These are phyloP conservation scores for Amphimallon solstitiale DNA, from an alignment of 2,888 invertebrate genomes.

Conservation along the genomic window DNA sequence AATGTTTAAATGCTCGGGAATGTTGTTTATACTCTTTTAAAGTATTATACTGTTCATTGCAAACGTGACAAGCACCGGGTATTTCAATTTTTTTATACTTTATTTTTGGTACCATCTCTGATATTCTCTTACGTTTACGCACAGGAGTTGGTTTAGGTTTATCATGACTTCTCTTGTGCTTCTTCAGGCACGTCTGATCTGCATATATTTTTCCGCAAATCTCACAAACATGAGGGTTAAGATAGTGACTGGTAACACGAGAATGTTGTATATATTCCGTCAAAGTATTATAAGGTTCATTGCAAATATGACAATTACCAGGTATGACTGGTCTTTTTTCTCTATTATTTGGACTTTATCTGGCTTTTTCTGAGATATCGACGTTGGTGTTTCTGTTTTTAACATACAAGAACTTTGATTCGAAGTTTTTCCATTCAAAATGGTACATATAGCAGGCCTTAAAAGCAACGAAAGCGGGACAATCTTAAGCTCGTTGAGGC, in stretches of 20 bases:
- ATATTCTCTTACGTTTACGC: neutral
- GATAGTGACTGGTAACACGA: slow-evolving; percentile 28
- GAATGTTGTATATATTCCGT: slow-evolving; percentile 28
- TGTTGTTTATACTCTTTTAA: slow-evolving; percentile 31
- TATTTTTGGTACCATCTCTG: neutral
- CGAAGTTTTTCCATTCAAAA: neutral
- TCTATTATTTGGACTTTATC: neutral
- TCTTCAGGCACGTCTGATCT: slow-evolving; percentile 32
- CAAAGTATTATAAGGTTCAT: slow-evolving; percentile 6
- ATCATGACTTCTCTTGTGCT: too few species aligned
- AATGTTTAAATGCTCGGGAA: slow-evolving; percentile 23
- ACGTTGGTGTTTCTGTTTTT: neutral
- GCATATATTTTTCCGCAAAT: slow-evolving; percentile 36
- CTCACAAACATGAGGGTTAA: slow-evolving; percentile 37
- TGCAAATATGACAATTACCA: slow-evolving; percentile 21
- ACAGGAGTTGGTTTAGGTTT: too few species aligned
- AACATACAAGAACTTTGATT: neutral
- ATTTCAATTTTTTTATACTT: neutral
- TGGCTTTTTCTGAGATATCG: neutral
- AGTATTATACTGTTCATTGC: slow-evolving; percentile 14
- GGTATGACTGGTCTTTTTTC: slow-evolving; percentile 6
- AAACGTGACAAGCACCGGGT: slow-evolving; percentile 25
- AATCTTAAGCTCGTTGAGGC: slow-evolving; percentile 13
- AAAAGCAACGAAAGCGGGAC: neutral
- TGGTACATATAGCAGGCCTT: slow-evolving; percentile 5